Base-by-base conservation (phyloP, 2,888 invertebrate genomes). In the Apodemia zela region DNA sequence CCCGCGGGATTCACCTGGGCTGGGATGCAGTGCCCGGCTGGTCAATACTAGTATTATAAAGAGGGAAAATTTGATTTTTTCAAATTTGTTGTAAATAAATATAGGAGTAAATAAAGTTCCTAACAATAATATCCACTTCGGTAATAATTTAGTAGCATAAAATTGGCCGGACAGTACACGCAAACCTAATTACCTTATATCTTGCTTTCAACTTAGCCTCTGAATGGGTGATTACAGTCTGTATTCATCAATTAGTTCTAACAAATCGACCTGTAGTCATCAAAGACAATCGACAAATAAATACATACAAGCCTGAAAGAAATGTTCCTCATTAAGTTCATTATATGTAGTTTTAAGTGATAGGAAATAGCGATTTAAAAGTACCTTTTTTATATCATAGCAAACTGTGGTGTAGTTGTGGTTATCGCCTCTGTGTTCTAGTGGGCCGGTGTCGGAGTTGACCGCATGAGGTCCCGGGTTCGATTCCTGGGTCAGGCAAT, bases 271-370 rank as follows among this genome's bases (percentile, higher is more conserved):
- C 71, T 70, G 67, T 74, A 76, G 76, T 77, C 72, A 71, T 64
- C 66, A 70, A 69, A 73, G 75, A 73, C 77, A 73, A 73, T 73
- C 69, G 72, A 77, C 75, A 73, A 78, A 79, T 81, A 79, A 77
- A 76, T 77, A 76, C 77, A 73, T 70, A 69, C 71, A 64, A 66
- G 73, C 72, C 70, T 67, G 66, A 67, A 73, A 72, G 73, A 75
- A 77, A 74, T 69, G 70, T 69, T 72, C 67, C 71, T 73, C 72
- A 73, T 74, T 77, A 76, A 70, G 67, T 68, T 72, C 69, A 69
- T 67, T 59, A 59, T 38, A 11, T 51, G 21, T 54, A 25, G 65
- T n/a, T 47, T 0, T 64, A 72, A 71, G 62, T 61, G 0, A 69
- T 8, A 63, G 42, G 64, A 57, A 49, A 4, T n/a, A 60, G 60